Base-by-base conservation (phyloP, 1,140 invertebrate genomes). In the Coenobita brevimanus region DNA sequence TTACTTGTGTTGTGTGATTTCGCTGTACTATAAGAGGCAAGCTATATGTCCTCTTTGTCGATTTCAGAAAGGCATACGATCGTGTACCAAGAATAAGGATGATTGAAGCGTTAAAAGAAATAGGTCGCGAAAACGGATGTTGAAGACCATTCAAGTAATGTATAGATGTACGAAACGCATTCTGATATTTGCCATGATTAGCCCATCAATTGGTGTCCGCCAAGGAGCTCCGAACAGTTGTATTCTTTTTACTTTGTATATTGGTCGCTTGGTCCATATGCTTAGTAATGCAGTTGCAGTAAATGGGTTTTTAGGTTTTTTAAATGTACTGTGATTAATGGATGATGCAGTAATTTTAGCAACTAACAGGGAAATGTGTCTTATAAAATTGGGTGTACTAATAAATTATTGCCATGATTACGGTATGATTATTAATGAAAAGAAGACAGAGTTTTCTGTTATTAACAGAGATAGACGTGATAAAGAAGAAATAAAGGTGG, bases 391-490 rank as follows among this genome's bases (percentile, higher is more conserved):
- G 41, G 13, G 30, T 24, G 46, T 4, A 21, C 13, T 78, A 21
- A 30, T 17, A 17, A 46, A 78, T 15, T 43, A 24, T 50, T 78
- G 36, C 24, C 38, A 43, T 24, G 54, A 50, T n/a, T n/a, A 43
- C 50, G 27, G 67, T 30, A 71, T 71, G 67, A 21, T 33, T 13
- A 21, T 71, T 71, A 71, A 71, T 71, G 67, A 71, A 71, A 71
- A 71, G 1, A 69, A 15, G 27, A 33, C 67, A 1, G 36, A 24
- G n/a, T 33, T 71, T 71, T 33, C 41, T 30, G 15, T 71, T 38
- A n/a, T n/a, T n/a, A n/a, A n/a, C n/a, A n/a, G n/a, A n/a, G n/a
- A n/a, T n/a, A n/a, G n/a, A n/a, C n/a, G 36, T 27, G 41, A 71
- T 71, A 38, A 38, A 71, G n/a, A n/a, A 69, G 24, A 38, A 2